These are phyloP conservation scores for Bos taurus DNA, from an alignment of 2,113 vertebrate species.

Conservation along the genomic window ARS-UCD2.0 NC_037336.1:69004001-69004500, in stretches of 20 bases:
- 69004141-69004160: neutral
- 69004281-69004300: neutral
- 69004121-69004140: fast-evolving
- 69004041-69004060: neutral
- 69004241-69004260: neutral
- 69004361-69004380: neutral
- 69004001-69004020: neutral
- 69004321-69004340: neutral
- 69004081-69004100: neutral
- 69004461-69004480: neutral
- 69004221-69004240: neutral
- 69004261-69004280: neutral
- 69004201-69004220: neutral
- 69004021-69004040: neutral
- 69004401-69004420: neutral
- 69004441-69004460: neutral
- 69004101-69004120: neutral
- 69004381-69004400: neutral
- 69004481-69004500: neutral
- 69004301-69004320: neutral
- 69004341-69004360: neutral
- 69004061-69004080: neutral
- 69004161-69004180: neutral
- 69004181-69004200: neutral
- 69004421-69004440: neutral